Conservation (phyloP, 2,113 vertebrate genomes). For the Saccopteryx leptura region DNA sequence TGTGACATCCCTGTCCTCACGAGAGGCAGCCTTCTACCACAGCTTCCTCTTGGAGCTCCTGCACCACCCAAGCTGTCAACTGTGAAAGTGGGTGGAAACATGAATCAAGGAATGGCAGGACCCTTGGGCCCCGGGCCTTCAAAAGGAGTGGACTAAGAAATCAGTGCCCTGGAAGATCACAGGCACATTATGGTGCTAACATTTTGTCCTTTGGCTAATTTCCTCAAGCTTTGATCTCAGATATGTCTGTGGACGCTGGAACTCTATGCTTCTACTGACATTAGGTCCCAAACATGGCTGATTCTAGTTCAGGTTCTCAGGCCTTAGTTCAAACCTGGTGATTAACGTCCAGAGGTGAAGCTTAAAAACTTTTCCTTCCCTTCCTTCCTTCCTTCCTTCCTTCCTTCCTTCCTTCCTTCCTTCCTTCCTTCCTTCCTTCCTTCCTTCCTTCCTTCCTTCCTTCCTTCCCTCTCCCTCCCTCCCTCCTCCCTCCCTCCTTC, state of each 20-base stretch:
- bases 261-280: neutral
- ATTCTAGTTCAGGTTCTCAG: neutral
- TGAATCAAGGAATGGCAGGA: constrained; percentile 15
- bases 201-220: constrained; percentile 43
- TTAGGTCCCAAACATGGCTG: neutral
- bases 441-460: neutral
- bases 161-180: neutral
- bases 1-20: constrained; percentile 79
- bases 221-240: constrained; percentile 48
- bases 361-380: neutral
- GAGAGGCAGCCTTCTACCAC: constrained; percentile 63
- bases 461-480: no score
- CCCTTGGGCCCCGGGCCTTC: neutral
- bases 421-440: neutral
- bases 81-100: constrained; percentile 23
- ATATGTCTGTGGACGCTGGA: neutral
- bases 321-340: neutral
- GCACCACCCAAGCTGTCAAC: constrained; percentile 66
- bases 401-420: fast-evolving
- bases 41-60: constrained; percentile 59
- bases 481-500: fast-evolving
- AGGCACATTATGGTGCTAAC: neutral
- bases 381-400: neutral
- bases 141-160: constrained; percentile 21
- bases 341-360: neutral